phyloP scores from a whole-genome alignment of 2,797 vertebrate genomes.

The Aeoliscus strigatus region DNA sequence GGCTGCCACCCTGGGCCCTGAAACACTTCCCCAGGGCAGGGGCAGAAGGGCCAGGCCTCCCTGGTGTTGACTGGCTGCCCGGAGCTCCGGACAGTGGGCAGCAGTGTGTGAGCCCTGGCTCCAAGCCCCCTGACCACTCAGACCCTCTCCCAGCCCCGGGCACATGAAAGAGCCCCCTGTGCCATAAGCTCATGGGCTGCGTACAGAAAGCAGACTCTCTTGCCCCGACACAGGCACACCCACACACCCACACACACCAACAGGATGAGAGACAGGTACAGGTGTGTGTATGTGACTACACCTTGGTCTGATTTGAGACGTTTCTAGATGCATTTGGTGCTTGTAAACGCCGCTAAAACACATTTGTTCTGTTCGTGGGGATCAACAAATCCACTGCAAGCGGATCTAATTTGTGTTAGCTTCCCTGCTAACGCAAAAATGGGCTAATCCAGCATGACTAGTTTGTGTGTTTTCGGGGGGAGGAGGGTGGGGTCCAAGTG shows the following conservation, averaged over 20 bases:
- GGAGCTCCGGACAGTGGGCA: conserved; percentile 75
- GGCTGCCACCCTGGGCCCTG: conserved; percentile 65
- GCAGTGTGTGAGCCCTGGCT: conserved; percentile 79
- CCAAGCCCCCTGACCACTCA: conserved; percentile 77
- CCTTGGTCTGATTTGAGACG: conserved; percentile 14
- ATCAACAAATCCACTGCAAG: conserved; percentile 61
- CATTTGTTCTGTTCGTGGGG: conserved; percentile 44
- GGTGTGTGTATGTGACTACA: conserved; percentile 5
- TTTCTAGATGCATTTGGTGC: conserved; percentile 22
- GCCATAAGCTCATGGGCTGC: conserved; percentile 71
- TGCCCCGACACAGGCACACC: conserved; percentile 28
- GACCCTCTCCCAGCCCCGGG: conserved; percentile 74
- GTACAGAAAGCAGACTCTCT: conserved; percentile 58
- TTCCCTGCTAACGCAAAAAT: conserved; percentile 53
- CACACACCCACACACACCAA: conserved; percentile 18
- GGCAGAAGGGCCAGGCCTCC: conserved; percentile 75
- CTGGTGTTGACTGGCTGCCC: conserved; percentile 79
- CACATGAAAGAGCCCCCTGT: conserved; percentile 82
- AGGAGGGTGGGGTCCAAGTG: conserved; percentile 52
- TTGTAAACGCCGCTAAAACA: conserved; percentile 37
- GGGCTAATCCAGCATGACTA: conserved; percentile 53
- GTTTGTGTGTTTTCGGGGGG: conserved; percentile 51
- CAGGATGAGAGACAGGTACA: conserved; percentile 28
- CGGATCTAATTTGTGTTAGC: conserved; percentile 68
- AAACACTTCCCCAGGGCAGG: conserved; percentile 77